A percentile compares a stretch with the other conserved stretches of the same genome.
These are phyloP conservation scores for Eupristina koningsbergeri DNA, from an alignment of 1,140 invertebrate species.

Conservation along the genomic window DNA sequence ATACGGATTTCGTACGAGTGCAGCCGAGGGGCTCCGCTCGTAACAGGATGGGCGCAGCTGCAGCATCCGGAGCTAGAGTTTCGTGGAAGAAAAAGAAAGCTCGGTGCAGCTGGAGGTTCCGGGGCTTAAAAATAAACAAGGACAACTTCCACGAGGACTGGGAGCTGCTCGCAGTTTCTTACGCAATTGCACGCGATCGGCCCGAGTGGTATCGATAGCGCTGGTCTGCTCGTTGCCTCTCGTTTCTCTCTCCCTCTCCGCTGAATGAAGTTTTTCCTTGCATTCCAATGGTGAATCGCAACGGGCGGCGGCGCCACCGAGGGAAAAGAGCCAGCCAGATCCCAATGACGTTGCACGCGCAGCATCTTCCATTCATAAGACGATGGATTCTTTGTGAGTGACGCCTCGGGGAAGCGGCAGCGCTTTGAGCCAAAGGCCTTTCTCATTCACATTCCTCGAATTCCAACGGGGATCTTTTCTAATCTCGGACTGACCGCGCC, in stretches of 20 bases:
- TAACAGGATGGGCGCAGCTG: background rate
- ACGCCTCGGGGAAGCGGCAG: background rate
- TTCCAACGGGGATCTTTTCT: background rate
- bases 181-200: background rate
- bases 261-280: background rate
- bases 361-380: constrained; percentile 34
- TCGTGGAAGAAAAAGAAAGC: background rate
- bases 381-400: constrained; percentile 30
- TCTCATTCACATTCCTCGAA: background rate
- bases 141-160: no score
- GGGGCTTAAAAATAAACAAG: background rate
- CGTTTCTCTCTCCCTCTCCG: background rate
- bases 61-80: background rate
- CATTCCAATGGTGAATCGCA: constrained; percentile 22
- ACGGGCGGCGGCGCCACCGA: background rate
- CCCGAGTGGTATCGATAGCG: background rate
- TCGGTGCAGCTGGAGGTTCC: background rate
- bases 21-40: background rate
- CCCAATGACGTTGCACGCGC: background rate
- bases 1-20: background rate
- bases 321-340: background rate
- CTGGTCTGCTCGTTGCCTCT: background rate
- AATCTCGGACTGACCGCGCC: background rate
- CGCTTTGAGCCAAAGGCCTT: background rate
- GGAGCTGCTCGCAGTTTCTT: background rate